Evolutionary conservation across 2,888 invertebrate species (phyloP), one percentile per base, ranked within the genome.

Genomic region (Micropterix aruncella): DNA sequence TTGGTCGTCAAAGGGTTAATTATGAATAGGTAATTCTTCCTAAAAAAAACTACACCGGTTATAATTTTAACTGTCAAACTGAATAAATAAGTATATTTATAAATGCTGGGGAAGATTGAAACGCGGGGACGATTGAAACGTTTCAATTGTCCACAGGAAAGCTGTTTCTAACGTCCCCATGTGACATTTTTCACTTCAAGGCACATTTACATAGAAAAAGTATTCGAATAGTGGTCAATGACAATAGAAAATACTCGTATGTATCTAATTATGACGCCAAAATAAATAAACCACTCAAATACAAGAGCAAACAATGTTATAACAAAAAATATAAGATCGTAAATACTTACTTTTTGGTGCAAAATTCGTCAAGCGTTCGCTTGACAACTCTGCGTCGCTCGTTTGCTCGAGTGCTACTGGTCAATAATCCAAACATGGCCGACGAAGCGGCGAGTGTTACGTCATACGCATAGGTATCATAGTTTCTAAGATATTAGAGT

Each of bases 101-200:
- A 38, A 12, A 5, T 38, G 38, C 3, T 38, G 12, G 38, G 38
- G 38, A 38, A 4, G n/a, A 38, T 38, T 38, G 38, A 12, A 38
- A 38, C 38, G 12, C 38, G 38, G 38, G 38, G 38, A 38, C 38
- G 38, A 12, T 38, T 38, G 38, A 38, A 38, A 38, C 38, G 12
- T 38, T 38, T 38, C 38, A 38, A 38, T 38, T 38, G 38, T 38
- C 38, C 38, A 38, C 38, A 38, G 38, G 38, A 14, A 38, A 38
- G 38, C 38, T 38, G 38, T 38, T 38, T 38, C 38, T 38, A 5
- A 5, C 38, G 12, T 38, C 38, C 38, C 38, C 38, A 38, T 12
- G 15, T 38, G n/a, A 38, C 38, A 38, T 38, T 16, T 38, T 38
- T 38, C 12, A 38, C 38, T 38, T 38, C 38, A 5, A 5, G 38